Evolutionary conservation across 2,113 vertebrate species (phyloP), one percentile per base, ranked within the genome.

Genomic region (Atherinomorus stipes): DNA sequence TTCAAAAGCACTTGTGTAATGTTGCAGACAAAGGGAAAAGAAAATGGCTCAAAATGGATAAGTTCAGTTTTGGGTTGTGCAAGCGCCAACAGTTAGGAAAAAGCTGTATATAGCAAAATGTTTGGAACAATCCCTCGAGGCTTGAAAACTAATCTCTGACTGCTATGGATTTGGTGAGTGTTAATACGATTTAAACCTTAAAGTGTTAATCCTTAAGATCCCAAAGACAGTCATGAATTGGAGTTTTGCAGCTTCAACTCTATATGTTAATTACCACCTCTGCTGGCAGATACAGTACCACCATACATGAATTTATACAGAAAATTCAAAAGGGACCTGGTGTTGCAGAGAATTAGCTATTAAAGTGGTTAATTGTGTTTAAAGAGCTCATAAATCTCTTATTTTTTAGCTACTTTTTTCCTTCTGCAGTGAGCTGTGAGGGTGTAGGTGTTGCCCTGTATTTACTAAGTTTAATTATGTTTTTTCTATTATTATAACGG

Each of bases 111-210:
- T 45, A 31, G 52, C 45, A 64, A 74, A 85, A 83, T 71, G 58
- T 81, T 85, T 57, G 26, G 68, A 78, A 75, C 52, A 76, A 71
- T 65, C 54, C 81, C 63, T 37, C 12, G 25, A 69, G 76, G 76
- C 72, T 79, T 65, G 76, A 78, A 61, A 87, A 85, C 68, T 86
- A 83, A 84, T 88, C 79, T 87, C 64, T 72, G 61, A 81, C 76
- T 83, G 87, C 65, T 69, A 71, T 85, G 81, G 84, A 85, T 89
- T 86, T 73, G 69, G 77, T 83, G 58, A 50, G 66, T 75, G 66
- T 72, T 86, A 90, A 91, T 76, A 78, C 59, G 66, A 81, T 87
- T 89, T 83, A 83, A 78, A 64, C 76, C 79, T 75, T 70, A 70
- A 85, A 85, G 79, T 87, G 65, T 69, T 86, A 83, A 89, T 86